phyloP scores from a whole-genome alignment of 35 echinoderm and acorn worm genomes.

The Strongylocentrotus purpuratus region DNA sequence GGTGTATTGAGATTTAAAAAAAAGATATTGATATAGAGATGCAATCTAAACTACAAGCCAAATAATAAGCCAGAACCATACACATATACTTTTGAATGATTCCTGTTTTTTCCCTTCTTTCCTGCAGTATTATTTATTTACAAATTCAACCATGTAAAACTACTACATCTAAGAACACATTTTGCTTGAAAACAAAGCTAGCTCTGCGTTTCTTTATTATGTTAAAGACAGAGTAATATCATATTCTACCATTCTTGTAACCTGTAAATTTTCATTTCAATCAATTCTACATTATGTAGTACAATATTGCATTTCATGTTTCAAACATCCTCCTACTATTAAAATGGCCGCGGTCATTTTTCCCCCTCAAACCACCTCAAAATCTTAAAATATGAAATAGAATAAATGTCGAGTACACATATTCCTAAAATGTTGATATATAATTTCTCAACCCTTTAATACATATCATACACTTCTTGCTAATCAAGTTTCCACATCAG shows the following conservation, averaged over 20 bases:
- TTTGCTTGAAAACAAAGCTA: conserved; percentile 18
- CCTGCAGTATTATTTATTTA: neutral
- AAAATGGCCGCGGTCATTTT: neutral
- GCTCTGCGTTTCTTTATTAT: neutral
- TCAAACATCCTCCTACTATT: neutral
- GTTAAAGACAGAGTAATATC: neutral
- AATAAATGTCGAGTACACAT: neutral
- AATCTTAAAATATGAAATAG: neutral
- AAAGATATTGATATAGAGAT: neutral
- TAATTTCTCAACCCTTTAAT: neutral
- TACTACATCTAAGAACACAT: conserved; percentile 18
- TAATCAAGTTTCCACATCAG: neutral
- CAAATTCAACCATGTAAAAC: neutral
- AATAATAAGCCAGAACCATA: neutral
- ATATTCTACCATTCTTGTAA: neutral
- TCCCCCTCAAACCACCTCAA: neutral
- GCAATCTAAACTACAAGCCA: neutral
- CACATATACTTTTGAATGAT: neutral
- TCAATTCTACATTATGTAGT: neutral
- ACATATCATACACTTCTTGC: conserved; percentile 11
- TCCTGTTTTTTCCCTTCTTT: neutral
- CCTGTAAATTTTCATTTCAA: neutral
- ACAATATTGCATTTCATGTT: neutral
- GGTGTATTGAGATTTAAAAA: neutral
- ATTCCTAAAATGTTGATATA: neutral